Evolutionary conservation across 2,888 invertebrate genomes (phyloP).

Genomic region (Eugnorisma glareosa): DNA sequence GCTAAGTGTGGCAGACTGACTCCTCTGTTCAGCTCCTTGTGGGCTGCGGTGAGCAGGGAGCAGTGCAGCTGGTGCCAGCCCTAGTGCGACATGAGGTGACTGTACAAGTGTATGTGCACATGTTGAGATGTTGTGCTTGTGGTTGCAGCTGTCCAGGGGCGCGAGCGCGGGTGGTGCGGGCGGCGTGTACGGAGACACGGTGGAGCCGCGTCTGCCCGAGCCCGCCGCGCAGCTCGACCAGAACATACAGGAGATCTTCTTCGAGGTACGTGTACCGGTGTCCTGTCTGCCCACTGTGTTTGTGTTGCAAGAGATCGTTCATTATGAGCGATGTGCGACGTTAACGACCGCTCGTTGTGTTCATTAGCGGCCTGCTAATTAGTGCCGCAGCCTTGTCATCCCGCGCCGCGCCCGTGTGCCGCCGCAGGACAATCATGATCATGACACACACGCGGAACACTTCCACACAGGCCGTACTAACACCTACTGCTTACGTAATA

Average conservation of each 20-base stretch:
- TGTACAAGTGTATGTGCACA: not conserved
- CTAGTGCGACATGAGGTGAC: not conserved
- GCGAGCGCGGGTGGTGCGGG: slow-evolving; percentile 43
- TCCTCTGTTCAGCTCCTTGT: not conserved
- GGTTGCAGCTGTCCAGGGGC: slow-evolving; percentile 67
- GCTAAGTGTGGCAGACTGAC: slow-evolving; percentile 16
- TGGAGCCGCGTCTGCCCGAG: slow-evolving; percentile 60
- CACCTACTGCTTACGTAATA: slow-evolving; percentile 29
- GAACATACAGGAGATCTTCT: slow-evolving; percentile 77
- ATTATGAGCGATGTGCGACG: slow-evolving; percentile 57
- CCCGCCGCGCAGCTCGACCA: slow-evolving; percentile 48
- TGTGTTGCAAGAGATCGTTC: slow-evolving; percentile 22
- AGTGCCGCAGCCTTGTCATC: slow-evolving; percentile 28
- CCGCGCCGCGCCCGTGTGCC: slow-evolving; percentile 3
- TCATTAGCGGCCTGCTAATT: slow-evolving; percentile 61
- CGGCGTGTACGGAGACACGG: slow-evolving; percentile 75
- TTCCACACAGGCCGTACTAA: slow-evolving; percentile 6
- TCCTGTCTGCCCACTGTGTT: not conserved
- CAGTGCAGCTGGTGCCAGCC: not conserved
- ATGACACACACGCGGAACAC: slow-evolving; percentile 38
- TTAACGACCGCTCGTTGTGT: slow-evolving; percentile 63
- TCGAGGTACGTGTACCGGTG: slow-evolving; percentile 72
- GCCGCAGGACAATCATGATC: slow-evolving; percentile 30
- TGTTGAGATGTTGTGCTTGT: slow-evolving; percentile 19
- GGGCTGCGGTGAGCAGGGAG: not conserved